These are phyloP conservation scores for Sus cebifrons DNA, from an alignment of 2,797 vertebrate species.

Conservation along the genomic window DNA sequence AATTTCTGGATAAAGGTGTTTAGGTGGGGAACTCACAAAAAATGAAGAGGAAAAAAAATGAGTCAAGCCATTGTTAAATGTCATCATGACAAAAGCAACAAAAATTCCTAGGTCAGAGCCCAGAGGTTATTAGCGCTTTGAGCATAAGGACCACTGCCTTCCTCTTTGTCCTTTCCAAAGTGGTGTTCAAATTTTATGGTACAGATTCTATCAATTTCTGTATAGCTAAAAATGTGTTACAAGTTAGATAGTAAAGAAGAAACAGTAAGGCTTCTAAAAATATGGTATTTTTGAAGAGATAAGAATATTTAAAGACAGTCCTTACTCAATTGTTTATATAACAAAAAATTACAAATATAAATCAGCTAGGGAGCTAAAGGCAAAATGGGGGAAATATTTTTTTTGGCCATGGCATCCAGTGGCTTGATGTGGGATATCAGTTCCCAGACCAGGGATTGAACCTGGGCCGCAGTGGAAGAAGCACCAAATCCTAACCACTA, in stretches of 20 bases:
- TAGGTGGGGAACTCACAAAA: neutral
- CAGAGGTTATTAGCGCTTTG: neutral
- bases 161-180: neutral
- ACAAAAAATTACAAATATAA: conserved; percentile 32
- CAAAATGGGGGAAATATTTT: neutral
- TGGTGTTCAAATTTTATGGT: neutral
- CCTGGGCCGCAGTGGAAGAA: no score
- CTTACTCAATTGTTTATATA: neutral
- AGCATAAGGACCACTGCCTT: neutral
- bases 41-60: neutral
- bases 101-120: neutral
- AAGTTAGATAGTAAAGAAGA: neutral
- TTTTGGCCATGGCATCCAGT: no score
- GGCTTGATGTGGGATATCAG: no score
- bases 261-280: neutral
- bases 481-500: no score
- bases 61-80: conserved; percentile 5
- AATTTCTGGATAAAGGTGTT: conserved; percentile 41
- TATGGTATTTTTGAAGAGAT: neutral
- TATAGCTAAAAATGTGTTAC: neutral
- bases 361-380: neutral
- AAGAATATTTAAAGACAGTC: conserved; percentile 18
- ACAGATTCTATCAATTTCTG: neutral
- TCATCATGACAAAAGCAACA: neutral
- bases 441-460: no score